Evolutionary conservation across 2,888 invertebrate genomes (phyloP).

Genomic region (Augiades crinisus): DNA sequence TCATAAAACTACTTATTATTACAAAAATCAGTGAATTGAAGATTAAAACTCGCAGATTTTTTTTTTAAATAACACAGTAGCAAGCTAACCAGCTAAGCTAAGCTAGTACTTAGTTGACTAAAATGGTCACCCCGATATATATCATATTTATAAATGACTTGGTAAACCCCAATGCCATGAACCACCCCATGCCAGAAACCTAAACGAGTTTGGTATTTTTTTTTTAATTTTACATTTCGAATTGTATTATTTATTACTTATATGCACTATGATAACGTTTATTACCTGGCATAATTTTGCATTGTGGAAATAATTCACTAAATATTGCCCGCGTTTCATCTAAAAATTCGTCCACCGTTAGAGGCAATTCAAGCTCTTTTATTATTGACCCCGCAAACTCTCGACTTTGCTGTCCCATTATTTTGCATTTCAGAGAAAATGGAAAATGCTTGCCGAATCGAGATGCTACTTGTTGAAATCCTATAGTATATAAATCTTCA

Average conservation of each 20-base stretch:
- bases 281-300: slow-evolving; percentile 87
- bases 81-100: too few species aligned
- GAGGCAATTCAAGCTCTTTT: slow-evolving; percentile 82
- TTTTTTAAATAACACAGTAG: too few species aligned
- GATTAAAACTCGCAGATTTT: too few species aligned
- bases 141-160: too few species aligned
- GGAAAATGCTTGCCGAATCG: slow-evolving; percentile 88
- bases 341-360: slow-evolving; percentile 85
- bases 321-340: slow-evolving; percentile 77
- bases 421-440: slow-evolving; percentile 87
- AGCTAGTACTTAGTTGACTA: too few species aligned
- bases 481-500: slow-evolving; percentile 88
- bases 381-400: slow-evolving; percentile 84
- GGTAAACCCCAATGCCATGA: too few species aligned
- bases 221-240: too few species aligned
- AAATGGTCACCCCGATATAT: neutral
- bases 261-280: too few species aligned
- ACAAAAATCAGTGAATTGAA: too few species aligned
- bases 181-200: too few species aligned
- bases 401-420: slow-evolving; percentile 86
- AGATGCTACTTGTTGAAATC: slow-evolving; percentile 84
- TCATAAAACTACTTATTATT: slow-evolving; percentile 17
- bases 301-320: slow-evolving; percentile 81
- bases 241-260: too few species aligned
- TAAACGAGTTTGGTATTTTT: too few species aligned